These are phyloP conservation scores for Eremobia ochroleuca DNA, from an alignment of 2,888 invertebrate genomes.

Conservation along the genomic window DNA sequence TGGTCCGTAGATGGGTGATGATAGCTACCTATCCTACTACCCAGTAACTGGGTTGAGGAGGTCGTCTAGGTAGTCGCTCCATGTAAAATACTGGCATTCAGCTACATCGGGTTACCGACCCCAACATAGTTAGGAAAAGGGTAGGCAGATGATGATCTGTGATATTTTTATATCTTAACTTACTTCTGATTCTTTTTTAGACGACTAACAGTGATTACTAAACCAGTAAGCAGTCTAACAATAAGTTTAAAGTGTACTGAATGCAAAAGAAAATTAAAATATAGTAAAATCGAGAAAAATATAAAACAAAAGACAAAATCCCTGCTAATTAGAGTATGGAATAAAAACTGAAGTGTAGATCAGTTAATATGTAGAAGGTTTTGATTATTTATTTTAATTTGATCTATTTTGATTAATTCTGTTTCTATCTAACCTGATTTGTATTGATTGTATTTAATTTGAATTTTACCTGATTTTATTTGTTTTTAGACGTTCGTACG, in stretches of 20 bases:
- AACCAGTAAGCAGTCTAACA: not conserved
- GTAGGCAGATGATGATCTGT: not conserved
- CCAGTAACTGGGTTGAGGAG: not conserved
- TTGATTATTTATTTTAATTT: too few species aligned
- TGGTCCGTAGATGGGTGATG: not conserved
- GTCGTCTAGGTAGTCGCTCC: not conserved
- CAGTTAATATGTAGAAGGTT: conserved; percentile 26
- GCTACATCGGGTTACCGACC: too few species aligned
- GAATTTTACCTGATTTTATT: too few species aligned
- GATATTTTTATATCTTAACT: conserved; percentile 2
- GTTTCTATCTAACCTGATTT: too few species aligned
- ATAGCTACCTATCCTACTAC: not conserved
- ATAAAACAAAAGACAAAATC: conserved; percentile 1
- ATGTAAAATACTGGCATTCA: not conserved
- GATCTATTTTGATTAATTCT: too few species aligned
- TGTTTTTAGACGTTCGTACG: too few species aligned
- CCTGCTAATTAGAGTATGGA: conserved; percentile 19
- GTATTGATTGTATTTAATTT: too few species aligned
- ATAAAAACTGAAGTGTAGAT: conserved; percentile 31
- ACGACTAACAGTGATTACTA: not conserved
- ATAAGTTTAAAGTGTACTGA: not conserved
- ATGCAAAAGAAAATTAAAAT: not conserved
- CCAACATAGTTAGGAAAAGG: not conserved
- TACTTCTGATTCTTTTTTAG: not conserved
- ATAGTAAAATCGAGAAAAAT: not conserved